Evolutionary conservation across 2,113 vertebrate species (phyloP), one percentile per base, ranked within the genome.

Genomic region (Sorex araneus): DNA sequence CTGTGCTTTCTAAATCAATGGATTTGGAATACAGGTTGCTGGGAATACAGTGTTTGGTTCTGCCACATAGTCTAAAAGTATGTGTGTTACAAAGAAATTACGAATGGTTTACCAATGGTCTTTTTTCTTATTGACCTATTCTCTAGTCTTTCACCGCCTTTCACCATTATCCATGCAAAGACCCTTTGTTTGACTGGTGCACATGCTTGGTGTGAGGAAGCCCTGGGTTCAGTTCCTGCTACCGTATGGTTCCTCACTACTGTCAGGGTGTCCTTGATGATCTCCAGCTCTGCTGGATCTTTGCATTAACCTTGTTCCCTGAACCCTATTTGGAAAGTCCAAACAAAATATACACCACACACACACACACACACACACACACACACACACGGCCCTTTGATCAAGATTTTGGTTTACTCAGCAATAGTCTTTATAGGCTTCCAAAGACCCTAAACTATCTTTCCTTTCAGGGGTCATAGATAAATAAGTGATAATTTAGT

Each of bases 351-450:
- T 50, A 10, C 47, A 50, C 13, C 47, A 12, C 47, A 40, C 40
- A 40, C 40, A 40, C 40, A 40, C 40, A 40, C 40, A 10, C 47
- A 50, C 47, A 50, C 47, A 50, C 47, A 50, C 47, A 50, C 47
- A 50, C 47, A 50, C 47, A 50, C 47, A 50, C 10, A 50, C 10
- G 47, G 13, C 47, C 47, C 47, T 40, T 70, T 78, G n/a, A 28
- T 70, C 28, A 79, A 90, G 28, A 87, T 87, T 70, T 94, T 86
- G 57, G 57, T 83, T 74, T 94, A 25, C 43, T 8, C 43, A 2
- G 6, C 9, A 69, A 74, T 47, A 50, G 16, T 60, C 25, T 6
- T 85, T 1, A 6, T 1, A 6, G 27, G n/a, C 50, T 32, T 89
- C 40, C 30, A 86, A 82, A 81, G 57, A 60, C 23, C n/a, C 28